phyloP scores from a whole-genome alignment of 2,113 vertebrate genomes.

The Empidonax traillii region DNA sequence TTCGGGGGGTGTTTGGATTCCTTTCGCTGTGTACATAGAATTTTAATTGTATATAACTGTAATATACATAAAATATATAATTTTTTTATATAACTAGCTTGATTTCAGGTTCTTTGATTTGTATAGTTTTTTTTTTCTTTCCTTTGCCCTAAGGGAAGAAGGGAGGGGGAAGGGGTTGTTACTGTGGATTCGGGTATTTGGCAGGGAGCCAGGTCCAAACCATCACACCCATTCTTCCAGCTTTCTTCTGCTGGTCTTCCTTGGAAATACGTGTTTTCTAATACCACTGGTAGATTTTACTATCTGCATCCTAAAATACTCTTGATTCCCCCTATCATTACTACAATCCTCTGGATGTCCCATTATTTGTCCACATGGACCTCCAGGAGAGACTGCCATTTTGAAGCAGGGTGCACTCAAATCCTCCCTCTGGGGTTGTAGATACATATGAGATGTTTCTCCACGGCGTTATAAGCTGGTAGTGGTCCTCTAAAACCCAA shows the following conservation, averaged over 20 bases:
- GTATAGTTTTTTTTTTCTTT: no score
- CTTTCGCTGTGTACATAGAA: no score
- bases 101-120: no score
- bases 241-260: neutral
- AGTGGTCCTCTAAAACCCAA: neutral
- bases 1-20: no score
- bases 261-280: neutral
- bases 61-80: no score
- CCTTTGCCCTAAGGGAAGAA: no score
- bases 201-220: no score
- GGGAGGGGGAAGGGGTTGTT: no score
- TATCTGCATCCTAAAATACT: neutral
- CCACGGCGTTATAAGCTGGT: accelerated
- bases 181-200: no score
- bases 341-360: neutral
- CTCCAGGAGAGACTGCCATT: neutral
- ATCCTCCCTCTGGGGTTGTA: neutral
- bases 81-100: no score
- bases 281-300: neutral
- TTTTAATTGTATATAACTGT: no score
- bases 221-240: neutral
- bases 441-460: neutral
- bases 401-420: neutral
- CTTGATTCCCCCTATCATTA: neutral
- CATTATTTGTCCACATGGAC: neutral